Percentiles rank a stretch among this genome's conserved stretches.
Evolutionary conservation across 2,888 invertebrate genomes (phyloP).

Genomic region (Anorthoa munda): DNA sequence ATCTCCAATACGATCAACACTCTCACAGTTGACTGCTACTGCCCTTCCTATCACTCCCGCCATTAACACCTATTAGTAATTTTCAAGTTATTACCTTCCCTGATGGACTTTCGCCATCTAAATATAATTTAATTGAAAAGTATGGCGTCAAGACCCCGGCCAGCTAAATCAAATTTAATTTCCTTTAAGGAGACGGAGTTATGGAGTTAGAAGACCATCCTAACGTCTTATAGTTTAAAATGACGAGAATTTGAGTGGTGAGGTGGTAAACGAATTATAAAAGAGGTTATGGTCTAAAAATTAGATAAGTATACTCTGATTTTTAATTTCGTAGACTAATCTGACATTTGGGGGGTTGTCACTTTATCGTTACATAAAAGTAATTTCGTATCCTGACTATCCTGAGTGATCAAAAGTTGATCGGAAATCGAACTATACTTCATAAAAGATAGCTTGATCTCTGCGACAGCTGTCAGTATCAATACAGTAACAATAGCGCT

Average conservation of each 20-base stretch:
- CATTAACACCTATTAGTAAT: slow-evolving; percentile 36
- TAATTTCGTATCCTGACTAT: too few relatives aligned
- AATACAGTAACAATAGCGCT: too few relatives aligned
- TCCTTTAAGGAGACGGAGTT: slow-evolving; percentile 18
- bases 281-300: background rate
- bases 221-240: slow-evolving; percentile 19
- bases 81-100: slow-evolving; percentile 56
- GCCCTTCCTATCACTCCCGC: background rate
- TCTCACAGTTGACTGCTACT: background rate
- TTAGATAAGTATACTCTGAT: background rate
- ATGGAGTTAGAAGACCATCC: slow-evolving; percentile 10
- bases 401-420: too few relatives aligned
- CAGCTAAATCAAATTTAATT: slow-evolving; percentile 50
- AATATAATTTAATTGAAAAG: slow-evolving; percentile 35
- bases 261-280: background rate
- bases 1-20: background rate
- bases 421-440: too few relatives aligned
- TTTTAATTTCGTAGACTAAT: too few relatives aligned
- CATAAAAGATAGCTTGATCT: too few relatives aligned
- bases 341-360: too few relatives aligned
- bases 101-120: slow-evolving; percentile 47
- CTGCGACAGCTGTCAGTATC: too few relatives aligned
- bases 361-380: too few relatives aligned
- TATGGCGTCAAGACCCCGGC: slow-evolving; percentile 34
- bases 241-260: slow-evolving; percentile 1